Conservation (phyloP, 2,797 vertebrate species). For the Macropus fuliginosus region DNA sequence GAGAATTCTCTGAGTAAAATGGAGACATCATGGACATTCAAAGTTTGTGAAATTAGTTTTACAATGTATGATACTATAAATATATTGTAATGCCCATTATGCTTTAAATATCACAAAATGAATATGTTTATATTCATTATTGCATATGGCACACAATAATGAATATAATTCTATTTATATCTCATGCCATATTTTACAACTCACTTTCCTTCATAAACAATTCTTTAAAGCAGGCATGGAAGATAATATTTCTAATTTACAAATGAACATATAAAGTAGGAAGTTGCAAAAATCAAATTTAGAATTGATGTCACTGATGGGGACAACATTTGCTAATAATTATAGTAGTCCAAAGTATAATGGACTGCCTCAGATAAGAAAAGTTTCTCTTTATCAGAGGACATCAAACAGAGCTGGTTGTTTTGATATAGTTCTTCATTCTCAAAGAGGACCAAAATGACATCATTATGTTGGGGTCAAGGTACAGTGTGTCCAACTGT, state of each 20-base stretch:
- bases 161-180: not conserved
- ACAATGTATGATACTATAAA: not conserved
- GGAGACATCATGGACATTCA: not conserved
- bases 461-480: not conserved
- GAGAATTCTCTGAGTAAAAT: not conserved
- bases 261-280: not conserved
- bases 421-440: not conserved
- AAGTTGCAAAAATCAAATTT: not conserved
- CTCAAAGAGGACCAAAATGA: not conserved
- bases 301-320: not conserved
- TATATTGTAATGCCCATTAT: not conserved
- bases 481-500: not conserved
- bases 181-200: not conserved
- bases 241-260: not conserved
- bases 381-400: not conserved
- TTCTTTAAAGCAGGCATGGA: not conserved
- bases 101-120: not conserved
- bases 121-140: not conserved
- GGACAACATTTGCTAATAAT: not conserved
- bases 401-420: not conserved
- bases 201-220: not conserved
- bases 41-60: not conserved
- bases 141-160: not conserved
- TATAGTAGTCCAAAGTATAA: not conserved
- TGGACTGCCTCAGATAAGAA: not conserved